Evolutionary conservation across 1,140 invertebrate genomes (phyloP).

Genomic region (Drosophila albomicans): DNA sequence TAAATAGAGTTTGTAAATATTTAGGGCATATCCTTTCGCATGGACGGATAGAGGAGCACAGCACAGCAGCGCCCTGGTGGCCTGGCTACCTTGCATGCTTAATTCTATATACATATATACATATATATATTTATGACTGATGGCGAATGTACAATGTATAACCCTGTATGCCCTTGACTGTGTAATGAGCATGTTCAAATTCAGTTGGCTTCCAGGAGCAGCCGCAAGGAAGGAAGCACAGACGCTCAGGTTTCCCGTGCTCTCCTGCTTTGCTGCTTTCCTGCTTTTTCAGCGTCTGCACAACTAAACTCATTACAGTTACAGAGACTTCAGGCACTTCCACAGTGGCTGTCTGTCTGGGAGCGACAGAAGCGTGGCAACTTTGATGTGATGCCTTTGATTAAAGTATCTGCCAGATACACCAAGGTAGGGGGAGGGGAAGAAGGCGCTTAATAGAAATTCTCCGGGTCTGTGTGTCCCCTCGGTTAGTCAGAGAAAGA

Average conservation of each 20-base stretch:
- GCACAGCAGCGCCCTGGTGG: slow-evolving; percentile 35
- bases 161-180: slow-evolving; percentile 43
- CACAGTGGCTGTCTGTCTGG: not conserved
- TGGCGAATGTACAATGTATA: not conserved
- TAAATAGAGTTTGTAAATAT: slow-evolving; percentile 52
- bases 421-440: not conserved
- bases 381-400: slow-evolving; percentile 44
- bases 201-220: slow-evolving; percentile 21
- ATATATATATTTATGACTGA: slow-evolving; percentile 30
- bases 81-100: slow-evolving; percentile 46
- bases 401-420: slow-evolving; percentile 54
- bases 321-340: slow-evolving; percentile 10
- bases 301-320: slow-evolving; percentile 76
- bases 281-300: not conserved
- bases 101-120: slow-evolving; percentile 9
- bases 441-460: slow-evolving; percentile 31
- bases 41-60: slow-evolving; percentile 16
- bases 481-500: too few species aligned
- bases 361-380: slow-evolving; percentile 13
- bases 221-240: slow-evolving; percentile 20
- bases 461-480: not conserved
- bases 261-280: not conserved
- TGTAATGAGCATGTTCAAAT: slow-evolving; percentile 68
- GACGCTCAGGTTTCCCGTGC: not conserved
- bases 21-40: slow-evolving; percentile 58